phyloP scores from a whole-genome alignment of 2,888 invertebrate genomes.

The Entomobrya proxima region DNA sequence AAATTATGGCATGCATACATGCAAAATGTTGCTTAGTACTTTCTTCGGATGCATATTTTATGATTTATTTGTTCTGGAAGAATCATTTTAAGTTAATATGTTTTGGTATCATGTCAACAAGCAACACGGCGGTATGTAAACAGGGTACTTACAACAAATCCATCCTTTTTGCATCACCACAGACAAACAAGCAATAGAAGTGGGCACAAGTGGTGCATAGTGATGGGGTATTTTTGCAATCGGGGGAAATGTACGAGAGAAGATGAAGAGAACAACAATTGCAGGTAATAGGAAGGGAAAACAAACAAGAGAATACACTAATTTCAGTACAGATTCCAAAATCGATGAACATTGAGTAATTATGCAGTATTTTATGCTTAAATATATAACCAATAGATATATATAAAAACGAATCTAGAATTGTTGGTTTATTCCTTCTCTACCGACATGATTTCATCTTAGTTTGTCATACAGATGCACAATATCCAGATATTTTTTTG shows the following conservation, averaged over 20 bases:
- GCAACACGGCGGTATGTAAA: slow-evolving; percentile 32
- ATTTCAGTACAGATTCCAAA: slow-evolving; percentile 31
- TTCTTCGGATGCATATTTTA: background rate
- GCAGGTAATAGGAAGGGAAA: slow-evolving; percentile 13
- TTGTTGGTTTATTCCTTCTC: too few relatives aligned
- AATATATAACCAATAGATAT: background rate
- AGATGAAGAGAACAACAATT: slow-evolving; percentile 22
- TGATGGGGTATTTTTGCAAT: slow-evolving; percentile 21
- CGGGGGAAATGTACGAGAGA: slow-evolving; percentile 38
- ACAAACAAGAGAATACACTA: slow-evolving; percentile 38
- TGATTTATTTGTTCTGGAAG: background rate
- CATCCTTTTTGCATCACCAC: slow-evolving; percentile 59
- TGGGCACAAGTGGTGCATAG: slow-evolving; percentile 51
- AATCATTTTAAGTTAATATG: background rate
- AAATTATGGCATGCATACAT: too few relatives aligned
- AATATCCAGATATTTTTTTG: too few relatives aligned
- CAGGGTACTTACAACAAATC: slow-evolving; percentile 62
- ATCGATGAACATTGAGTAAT: background rate
- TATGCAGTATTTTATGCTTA: too few relatives aligned
- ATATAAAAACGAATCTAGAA: too few relatives aligned
- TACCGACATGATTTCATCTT: too few relatives aligned
- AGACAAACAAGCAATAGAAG: slow-evolving; percentile 54
- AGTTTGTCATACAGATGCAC: too few relatives aligned
- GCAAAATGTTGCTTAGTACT: too few relatives aligned
- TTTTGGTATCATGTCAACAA: background rate